Conservation (phyloP, 1,140 invertebrate species). For the Ooceraea biroi region DNA sequence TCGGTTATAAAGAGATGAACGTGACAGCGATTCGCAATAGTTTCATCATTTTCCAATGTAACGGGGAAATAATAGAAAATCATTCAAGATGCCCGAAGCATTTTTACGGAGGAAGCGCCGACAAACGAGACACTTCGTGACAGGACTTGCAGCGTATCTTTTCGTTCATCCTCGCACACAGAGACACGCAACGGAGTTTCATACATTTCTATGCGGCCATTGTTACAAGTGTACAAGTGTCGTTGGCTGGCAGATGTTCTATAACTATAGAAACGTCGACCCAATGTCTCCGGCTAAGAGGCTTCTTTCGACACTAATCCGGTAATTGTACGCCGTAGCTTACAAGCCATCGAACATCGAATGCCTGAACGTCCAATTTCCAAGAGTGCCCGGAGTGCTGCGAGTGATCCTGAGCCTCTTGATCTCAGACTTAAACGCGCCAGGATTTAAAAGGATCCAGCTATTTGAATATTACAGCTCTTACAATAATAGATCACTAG, state of each 20-base stretch:
- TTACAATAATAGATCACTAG: too few species aligned
- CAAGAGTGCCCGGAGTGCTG: background rate
- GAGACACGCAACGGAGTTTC: background rate
- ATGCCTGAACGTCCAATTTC: conserved; percentile 7
- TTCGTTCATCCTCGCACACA: background rate
- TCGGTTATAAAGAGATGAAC: conserved; percentile 47
- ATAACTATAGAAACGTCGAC: conserved; percentile 69
- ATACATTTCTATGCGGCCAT: conserved; percentile 31
- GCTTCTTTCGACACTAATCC: conserved; percentile 70
- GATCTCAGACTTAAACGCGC: background rate
- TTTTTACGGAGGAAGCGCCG: background rate
- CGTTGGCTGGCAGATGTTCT: conserved; percentile 73
- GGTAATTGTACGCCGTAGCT: conserved; percentile 69
- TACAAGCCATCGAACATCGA: conserved; percentile 31
- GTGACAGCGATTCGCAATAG: conserved; percentile 3
- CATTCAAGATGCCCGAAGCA: background rate
- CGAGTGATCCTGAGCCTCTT: conserved; percentile 1
- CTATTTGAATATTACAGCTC: too few species aligned
- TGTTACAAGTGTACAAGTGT: conserved; percentile 27
- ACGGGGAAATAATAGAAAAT: background rate
- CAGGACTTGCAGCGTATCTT: background rate
- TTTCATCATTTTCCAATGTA: background rate
- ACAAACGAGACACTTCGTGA: background rate
- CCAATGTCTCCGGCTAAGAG: conserved; percentile 51
- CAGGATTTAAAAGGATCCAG: too few species aligned